These are phyloP conservation scores for Cheirogaleus major DNA, from an alignment of 2,797 vertebrate genomes.

Conservation along the genomic window DNA sequence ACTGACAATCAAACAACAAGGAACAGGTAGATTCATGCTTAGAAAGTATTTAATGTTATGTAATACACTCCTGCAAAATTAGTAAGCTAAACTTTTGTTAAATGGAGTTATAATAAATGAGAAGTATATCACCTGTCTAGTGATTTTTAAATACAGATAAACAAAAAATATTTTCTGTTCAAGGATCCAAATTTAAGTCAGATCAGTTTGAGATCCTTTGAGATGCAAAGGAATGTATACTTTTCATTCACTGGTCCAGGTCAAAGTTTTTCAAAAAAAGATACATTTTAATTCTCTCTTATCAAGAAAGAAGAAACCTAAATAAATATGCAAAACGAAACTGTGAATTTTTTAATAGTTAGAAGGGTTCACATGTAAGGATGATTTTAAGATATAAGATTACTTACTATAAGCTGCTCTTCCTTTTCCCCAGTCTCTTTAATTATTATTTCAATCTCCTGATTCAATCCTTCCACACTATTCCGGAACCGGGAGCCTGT, in stretches of 20 bases:
- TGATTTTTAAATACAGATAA: constrained; percentile 2
- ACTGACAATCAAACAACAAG: background rate
- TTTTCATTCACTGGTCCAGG: background rate
- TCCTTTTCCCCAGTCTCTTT: constrained; percentile 97
- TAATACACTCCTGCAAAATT: background rate
- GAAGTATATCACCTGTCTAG: background rate
- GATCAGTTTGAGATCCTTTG: background rate
- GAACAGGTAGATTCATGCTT: background rate
- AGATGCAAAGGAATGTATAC: constrained; percentile 53
- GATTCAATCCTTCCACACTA: constrained; percentile 98
- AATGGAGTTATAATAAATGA: background rate
- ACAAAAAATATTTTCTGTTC: constrained; percentile 20
- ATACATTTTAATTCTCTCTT: constrained; percentile 32
- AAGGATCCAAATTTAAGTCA: constrained; percentile 9
- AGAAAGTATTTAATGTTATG: background rate
- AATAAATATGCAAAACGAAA: constrained; percentile 40
- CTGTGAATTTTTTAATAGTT: background rate
- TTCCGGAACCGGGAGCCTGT: constrained; percentile 97
- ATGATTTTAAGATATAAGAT: background rate
- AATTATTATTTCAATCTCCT: constrained; percentile 99
- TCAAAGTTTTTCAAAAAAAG: constrained; percentile 30
- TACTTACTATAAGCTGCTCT: constrained; percentile 95
- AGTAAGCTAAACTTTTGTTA: background rate
- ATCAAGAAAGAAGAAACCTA: background rate
- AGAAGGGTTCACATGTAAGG: background rate